phyloP scores from a whole-genome alignment of 2,797 vertebrate species.

The Anableps anableps region DNA sequence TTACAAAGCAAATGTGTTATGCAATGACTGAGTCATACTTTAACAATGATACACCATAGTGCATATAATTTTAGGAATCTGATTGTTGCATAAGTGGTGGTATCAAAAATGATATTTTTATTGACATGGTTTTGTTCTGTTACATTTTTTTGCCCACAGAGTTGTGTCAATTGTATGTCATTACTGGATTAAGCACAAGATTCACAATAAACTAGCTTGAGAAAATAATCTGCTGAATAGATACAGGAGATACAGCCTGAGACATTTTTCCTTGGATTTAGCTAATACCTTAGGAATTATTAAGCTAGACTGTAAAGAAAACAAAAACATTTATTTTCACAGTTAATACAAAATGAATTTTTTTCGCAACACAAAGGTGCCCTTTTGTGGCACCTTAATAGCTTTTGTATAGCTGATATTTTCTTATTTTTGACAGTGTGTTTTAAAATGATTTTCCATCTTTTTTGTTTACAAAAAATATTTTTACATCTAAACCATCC shows the following conservation, averaged over 20 bases:
- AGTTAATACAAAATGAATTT: background rate
- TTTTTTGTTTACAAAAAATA: background rate
- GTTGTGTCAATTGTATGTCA: background rate
- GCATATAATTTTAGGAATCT: slow-evolving; percentile 13
- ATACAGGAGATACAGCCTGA: background rate
- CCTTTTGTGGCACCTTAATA: background rate
- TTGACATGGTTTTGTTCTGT: background rate
- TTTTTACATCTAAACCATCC: background rate
- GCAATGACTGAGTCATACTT: slow-evolving; percentile 46
- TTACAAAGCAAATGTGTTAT: slow-evolving; percentile 29
- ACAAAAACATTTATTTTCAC: background rate
- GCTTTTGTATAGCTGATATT: background rate
- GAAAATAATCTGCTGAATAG: background rate
- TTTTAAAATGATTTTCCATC: background rate
- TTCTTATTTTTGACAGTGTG: background rate
- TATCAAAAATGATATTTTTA: slow-evolving; percentile 17
- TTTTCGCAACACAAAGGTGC: background rate
- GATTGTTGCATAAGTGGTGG: slow-evolving; percentile 26
- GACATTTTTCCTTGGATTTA: background rate
- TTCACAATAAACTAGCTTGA: background rate
- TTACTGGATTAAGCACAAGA: background rate
- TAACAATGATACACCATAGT: slow-evolving; percentile 10
- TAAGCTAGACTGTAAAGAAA: background rate
- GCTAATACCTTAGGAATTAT: background rate
- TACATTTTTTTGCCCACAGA: background rate